Evolutionary conservation across 2,888 invertebrate genomes (phyloP), one percentile per base, ranked within the genome.

Genomic region (Platycheirus albimanus): DNA sequence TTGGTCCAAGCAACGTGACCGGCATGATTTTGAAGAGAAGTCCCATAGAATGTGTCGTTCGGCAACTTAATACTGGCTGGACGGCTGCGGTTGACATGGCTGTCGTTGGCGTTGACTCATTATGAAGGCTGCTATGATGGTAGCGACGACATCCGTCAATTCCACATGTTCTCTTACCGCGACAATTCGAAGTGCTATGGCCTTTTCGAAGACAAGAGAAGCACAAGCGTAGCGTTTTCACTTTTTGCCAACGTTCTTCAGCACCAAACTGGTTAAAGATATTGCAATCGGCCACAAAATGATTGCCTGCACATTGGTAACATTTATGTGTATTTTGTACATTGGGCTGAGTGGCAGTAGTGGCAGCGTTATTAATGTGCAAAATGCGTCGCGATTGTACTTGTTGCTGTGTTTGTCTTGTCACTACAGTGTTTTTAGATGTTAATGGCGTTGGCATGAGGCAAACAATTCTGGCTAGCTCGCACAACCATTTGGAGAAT

Each of bases 1-100:
- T 63, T 61, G 51, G 54, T 10, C 79, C 76, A 24, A 17, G 20
- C 2, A 85, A 11, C 3, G 58, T 79, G 8, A 79, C 47, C 0
- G 79, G 74, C 13, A 83, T 4, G 8, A 79, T 49, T 38, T 52
- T 33, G 30, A 74, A 79, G 5, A 70, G 43, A 10, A 38, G 47
- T 11, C 54, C 19, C 10, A n/a, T 28, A 3, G 13, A 19, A 10
- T 24, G 13, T 24, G 28, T 52, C 20, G 13, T 4, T 24, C 13
- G 11, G 15, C 54, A 43, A 52, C 43, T 24, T 6, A 38, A 38
- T 8, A 67, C 19, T 67, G 41, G 20, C 38, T 54, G 51, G 4
- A 7, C 24, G 49, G 30, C 1, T 15, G n/a, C n/a, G n/a, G 33
- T 33, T 4, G 17, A 6, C 30, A 11, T 43, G 24, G 24, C 3